A percentile compares a stretch with the other conserved stretches of the same genome.
Conservation (phyloP, 1,140 invertebrate genomes). For the Teleogryllus occipitalis region DNA sequence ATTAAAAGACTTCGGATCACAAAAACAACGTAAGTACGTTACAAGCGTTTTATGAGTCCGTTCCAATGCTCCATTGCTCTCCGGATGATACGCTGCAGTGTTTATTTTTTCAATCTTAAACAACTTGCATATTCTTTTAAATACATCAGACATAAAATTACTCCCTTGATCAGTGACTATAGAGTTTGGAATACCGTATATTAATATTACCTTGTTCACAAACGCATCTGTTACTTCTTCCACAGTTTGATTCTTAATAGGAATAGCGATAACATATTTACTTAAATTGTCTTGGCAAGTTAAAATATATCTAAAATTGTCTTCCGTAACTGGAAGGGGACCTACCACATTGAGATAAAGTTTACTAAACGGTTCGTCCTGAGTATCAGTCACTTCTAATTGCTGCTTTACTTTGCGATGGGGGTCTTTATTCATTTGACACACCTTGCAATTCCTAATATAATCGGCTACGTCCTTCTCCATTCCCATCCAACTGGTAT, state of each 20-base stretch:
- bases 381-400: not conserved
- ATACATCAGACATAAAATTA: no score
- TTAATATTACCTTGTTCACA: no score
- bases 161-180: no score
- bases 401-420: not conserved
- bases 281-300: not conserved
- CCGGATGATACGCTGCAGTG: conserved; percentile 37
- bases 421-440: not conserved
- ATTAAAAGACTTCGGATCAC: conserved; percentile 30
- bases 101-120: conserved; percentile 31
- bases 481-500: not conserved
- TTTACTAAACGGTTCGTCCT: not conserved
- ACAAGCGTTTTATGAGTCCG: conserved; percentile 35
- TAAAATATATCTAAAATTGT: conserved; percentile 2
- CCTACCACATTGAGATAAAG: conserved; percentile 7
- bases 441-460: conserved; percentile 7
- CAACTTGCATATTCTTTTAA: no score
- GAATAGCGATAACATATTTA: conserved; percentile 17
- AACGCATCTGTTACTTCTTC: no score
- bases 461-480: not conserved
- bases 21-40: conserved; percentile 36
- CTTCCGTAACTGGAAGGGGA: not conserved
- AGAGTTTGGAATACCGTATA: no score
- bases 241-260: conserved; percentile 28
- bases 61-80: conserved; percentile 35